Conservation (phyloP, 2,888 invertebrate species). For the Cryptus viduatorius region DNA sequence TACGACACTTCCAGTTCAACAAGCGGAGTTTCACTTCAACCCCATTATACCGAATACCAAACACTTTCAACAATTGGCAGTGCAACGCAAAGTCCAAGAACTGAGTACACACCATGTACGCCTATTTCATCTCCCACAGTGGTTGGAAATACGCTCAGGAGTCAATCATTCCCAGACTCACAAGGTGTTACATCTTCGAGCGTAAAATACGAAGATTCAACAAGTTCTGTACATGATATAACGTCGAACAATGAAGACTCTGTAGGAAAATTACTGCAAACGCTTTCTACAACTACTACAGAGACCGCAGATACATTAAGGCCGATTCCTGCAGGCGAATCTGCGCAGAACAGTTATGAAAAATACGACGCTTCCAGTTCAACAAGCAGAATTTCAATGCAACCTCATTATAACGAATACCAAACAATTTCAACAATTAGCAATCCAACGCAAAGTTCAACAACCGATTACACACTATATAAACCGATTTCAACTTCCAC, state of each 20-base stretch:
- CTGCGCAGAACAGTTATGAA: background rate
- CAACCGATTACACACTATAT: background rate
- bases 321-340: background rate
- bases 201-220: too few species aligned
- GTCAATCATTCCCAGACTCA: background rate
- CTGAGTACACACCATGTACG: background rate
- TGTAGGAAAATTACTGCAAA: background rate
- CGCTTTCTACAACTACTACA: background rate
- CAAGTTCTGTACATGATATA: too few species aligned
- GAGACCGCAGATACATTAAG: background rate
- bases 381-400: too few species aligned
- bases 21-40: too few species aligned
- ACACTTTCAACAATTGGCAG: too few species aligned
- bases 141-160: background rate
- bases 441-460: too few species aligned
- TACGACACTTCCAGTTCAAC: too few species aligned
- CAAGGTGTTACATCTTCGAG: background rate
- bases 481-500: background rate
- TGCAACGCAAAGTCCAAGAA: too few species aligned
- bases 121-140: background rate
- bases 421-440: too few species aligned
- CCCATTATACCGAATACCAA: too few species aligned
- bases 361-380: background rate
- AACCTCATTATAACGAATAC: too few species aligned
- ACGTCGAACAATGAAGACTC: background rate